These are phyloP conservation scores for Ivindomyrus marchei DNA, from an alignment of 2,113 vertebrate species.

Conservation along the genomic window DNA sequence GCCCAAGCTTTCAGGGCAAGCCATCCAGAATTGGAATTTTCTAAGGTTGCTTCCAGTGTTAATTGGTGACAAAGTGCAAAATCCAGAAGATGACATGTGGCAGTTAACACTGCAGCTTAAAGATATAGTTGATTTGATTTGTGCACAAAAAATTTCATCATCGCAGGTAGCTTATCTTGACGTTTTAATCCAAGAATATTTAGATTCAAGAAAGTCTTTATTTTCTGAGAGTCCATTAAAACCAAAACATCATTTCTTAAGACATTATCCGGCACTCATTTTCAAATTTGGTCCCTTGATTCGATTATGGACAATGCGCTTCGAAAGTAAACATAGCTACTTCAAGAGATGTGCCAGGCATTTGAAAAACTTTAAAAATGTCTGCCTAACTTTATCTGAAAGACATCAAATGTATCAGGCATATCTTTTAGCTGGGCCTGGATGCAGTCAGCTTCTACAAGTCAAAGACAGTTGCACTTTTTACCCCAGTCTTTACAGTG, in stretches of 20 bases:
- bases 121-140: background rate
- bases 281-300: background rate
- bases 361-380: background rate
- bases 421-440: background rate
- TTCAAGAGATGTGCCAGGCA: background rate
- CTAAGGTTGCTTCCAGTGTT: conserved; percentile 33
- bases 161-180: conserved; percentile 36
- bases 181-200: conserved; percentile 37
- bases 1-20: conserved; percentile 27
- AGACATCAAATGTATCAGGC: background rate
- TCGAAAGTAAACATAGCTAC: background rate
- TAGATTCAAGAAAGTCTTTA: conserved; percentile 31
- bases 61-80: conserved; percentile 35
- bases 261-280: background rate
- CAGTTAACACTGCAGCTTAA: background rate
- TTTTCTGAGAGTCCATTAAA: conserved; percentile 24
- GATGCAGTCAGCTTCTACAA: background rate
- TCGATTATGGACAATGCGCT: background rate
- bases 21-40: conserved; percentile 31
- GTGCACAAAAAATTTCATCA: conserved; percentile 1
- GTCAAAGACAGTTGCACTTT: background rate
- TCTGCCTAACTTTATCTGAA: background rate
- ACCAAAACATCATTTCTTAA: background rate
- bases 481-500: background rate
- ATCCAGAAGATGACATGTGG: conserved; percentile 29